Percentiles rank a stretch among this genome's conserved stretches.
phyloP scores from a whole-genome alignment of 2,797 vertebrate genomes.

The Sebastes umbrosus region DNA sequence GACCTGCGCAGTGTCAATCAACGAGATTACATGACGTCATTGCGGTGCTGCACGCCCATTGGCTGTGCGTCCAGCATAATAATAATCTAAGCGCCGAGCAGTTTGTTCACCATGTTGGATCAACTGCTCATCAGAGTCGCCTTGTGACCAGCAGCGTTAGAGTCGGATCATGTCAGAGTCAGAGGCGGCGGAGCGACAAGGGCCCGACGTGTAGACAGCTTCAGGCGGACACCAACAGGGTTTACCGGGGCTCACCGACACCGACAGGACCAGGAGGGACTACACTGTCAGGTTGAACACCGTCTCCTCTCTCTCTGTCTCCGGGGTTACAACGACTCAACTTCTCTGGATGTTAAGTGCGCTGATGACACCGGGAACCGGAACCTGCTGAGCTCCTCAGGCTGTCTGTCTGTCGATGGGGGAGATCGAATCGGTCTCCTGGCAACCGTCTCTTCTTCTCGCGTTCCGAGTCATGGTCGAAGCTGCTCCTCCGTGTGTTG shows the following conservation, averaged over 20 bases:
- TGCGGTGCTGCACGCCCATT: slow-evolving; percentile 60
- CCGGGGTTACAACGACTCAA: no score
- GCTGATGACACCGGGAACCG: background rate
- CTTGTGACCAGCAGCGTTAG: slow-evolving; percentile 11
- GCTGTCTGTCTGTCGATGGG: slow-evolving; percentile 58
- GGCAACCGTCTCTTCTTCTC: slow-evolving; percentile 38
- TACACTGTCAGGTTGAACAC: slow-evolving; percentile 44
- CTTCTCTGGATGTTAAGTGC: slow-evolving; percentile 5
- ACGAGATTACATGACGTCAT: slow-evolving; percentile 55
- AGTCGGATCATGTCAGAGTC: slow-evolving; percentile 47
- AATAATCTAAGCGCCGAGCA: slow-evolving; percentile 46
- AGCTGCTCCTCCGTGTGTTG: background rate
- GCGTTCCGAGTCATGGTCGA: slow-evolving; percentile 48
- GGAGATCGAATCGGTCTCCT: slow-evolving; percentile 63
- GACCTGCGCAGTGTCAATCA: slow-evolving; percentile 56
- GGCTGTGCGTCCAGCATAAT: slow-evolving; percentile 50
- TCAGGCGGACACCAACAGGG: no score
- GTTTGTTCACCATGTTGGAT: slow-evolving; percentile 79
- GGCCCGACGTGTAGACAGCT: background rate
- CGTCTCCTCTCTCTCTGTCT: slow-evolving; percentile 24
- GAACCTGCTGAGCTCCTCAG: background rate
- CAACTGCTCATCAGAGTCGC: slow-evolving; percentile 34
- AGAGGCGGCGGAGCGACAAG: slow-evolving; percentile 36
- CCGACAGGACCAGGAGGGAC: no score
- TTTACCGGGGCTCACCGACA: background rate